Percentiles rank a stretch among this genome's conserved stretches.
These are phyloP conservation scores for Gymnocheta viridis DNA, from an alignment of 2,888 invertebrate genomes.

Conservation along the genomic window DNA sequence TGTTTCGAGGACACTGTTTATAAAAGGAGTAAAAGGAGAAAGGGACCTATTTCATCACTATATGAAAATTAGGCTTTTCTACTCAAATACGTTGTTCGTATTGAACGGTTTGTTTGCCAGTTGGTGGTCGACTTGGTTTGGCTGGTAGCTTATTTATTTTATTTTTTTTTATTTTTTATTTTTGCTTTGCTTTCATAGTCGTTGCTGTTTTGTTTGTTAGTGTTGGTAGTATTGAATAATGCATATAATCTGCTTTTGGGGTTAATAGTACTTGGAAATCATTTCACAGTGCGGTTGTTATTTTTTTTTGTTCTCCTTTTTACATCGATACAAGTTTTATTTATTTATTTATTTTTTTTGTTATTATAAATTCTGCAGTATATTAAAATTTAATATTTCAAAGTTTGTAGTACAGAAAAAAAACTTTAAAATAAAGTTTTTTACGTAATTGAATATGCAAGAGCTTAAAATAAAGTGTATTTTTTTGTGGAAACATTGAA, in stretches of 20 bases:
- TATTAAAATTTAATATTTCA: slow-evolving; percentile 63
- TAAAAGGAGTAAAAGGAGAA: background rate
- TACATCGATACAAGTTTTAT: background rate
- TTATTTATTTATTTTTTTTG: background rate
- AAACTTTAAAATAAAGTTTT: slow-evolving; percentile 29
- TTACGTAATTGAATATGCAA: slow-evolving; percentile 43
- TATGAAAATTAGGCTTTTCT: slow-evolving; percentile 25
- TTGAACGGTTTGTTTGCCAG: slow-evolving; percentile 38
- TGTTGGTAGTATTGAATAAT: slow-evolving; percentile 63
- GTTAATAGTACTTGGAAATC: slow-evolving; percentile 67
- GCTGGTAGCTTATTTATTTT: slow-evolving; percentile 30
- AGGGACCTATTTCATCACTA: slow-evolving; percentile 4
- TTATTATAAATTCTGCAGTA: slow-evolving; percentile 50
- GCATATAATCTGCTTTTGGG: slow-evolving; percentile 65
- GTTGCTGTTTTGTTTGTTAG: slow-evolving; percentile 33
- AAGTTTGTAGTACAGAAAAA: slow-evolving; percentile 34
- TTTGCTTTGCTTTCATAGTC: slow-evolving; percentile 13
- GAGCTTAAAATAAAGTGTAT: slow-evolving; percentile 34
- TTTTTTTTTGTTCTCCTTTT: background rate
- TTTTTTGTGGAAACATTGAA: background rate
- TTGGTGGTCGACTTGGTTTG: slow-evolving; percentile 6
- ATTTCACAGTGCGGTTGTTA: slow-evolving; percentile 61
- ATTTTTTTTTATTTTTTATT: slow-evolving; percentile 1
- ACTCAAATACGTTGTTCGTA: slow-evolving; percentile 41
- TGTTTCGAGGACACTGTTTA: background rate